phyloP scores from a whole-genome alignment of 2,113 vertebrate species.

The Gobius niger region DNA sequence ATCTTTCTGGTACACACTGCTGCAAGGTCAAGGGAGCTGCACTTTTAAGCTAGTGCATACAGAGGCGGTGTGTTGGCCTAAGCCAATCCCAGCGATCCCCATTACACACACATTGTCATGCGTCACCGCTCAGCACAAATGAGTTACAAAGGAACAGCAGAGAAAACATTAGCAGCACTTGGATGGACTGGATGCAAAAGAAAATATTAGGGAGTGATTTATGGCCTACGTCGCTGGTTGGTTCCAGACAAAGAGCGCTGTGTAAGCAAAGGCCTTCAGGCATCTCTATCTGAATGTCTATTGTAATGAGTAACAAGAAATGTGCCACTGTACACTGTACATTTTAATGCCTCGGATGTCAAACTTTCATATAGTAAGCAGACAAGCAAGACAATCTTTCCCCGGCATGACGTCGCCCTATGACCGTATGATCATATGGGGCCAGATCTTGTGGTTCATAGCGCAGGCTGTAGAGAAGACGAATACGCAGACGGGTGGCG shows the following conservation, averaged over 20 bases:
- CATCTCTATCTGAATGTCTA: slow-evolving; percentile 45
- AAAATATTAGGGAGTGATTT: slow-evolving; percentile 68
- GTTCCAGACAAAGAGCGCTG: slow-evolving; percentile 58
- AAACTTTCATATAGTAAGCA: slow-evolving; percentile 2
- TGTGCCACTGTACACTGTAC: slow-evolving; percentile 16
- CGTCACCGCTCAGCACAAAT: slow-evolving; percentile 51
- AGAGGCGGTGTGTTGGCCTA: slow-evolving; percentile 18
- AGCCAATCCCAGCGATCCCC: slow-evolving; percentile 41
- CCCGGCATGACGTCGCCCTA: no score
- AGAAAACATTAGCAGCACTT: slow-evolving; percentile 62
- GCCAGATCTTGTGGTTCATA: no score
- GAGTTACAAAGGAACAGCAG: slow-evolving; percentile 59
- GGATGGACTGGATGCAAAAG: slow-evolving; percentile 53
- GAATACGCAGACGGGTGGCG: no score
- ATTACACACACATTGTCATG: slow-evolving; percentile 52
- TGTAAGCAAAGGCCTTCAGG: slow-evolving; percentile 57
- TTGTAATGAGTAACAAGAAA: slow-evolving; percentile 37
- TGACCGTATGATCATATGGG: no score
- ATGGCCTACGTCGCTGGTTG: slow-evolving; percentile 57
- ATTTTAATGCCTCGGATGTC: slow-evolving; percentile 28
- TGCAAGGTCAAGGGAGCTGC: slow-evolving; percentile 49
- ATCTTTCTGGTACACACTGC: slow-evolving; percentile 43
- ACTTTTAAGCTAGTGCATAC: slow-evolving; percentile 47
- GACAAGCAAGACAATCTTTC: no score
- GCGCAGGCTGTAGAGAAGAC: no score